Base-by-base conservation (phyloP, 2,888 invertebrate species). In the Pharmacophagus antenor region DNA sequence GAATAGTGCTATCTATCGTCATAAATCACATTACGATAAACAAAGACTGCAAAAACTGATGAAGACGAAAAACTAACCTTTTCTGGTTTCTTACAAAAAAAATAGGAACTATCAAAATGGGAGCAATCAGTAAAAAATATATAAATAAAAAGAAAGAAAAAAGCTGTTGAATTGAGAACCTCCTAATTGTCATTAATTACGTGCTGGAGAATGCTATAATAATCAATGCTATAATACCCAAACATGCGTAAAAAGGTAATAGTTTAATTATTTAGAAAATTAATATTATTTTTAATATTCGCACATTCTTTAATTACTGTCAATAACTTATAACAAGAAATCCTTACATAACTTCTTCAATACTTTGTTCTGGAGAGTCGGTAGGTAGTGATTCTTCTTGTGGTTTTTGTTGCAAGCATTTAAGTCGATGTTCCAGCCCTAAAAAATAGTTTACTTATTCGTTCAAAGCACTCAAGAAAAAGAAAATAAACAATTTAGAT, bases 321-420 rank as follows among this genome's bases (percentile, higher is more conserved):
- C 7, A 42, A 18, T 15, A 15, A 18, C n/a, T 18, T 44, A 20
- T 8, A 41, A 8, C 2, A 44, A 44, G 8, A 4, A 8, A 18
- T 44, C 18, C 18, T 71, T 73, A 89, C 22, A 88, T 81, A 42
- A 79, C 72, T 82, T 90, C 90, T 78, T 90, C 90, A 56, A 90
- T 82, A 65, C 88, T 89, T 64, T 84, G 88, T 62, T 89, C 90
- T 12, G 84, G 78, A 6, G 90, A 88, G 41, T 84, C 86, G 2
- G 81, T 76, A 20, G 80, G 75, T 5, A 48, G 41, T 18, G 67
- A 70, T n/a, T 83, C 80, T 44, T 84, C 82, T 31, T 76, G 73
- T 23, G 82, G 71, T 56, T 79, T 74, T 52, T 75, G 76, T 61
- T 83, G 80, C 37, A 88, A 70, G 6, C 70, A 66, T 46, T 77